Conservation (phyloP, 1,140 invertebrate species). For the Thaumetopoea pityocampa region DNA sequence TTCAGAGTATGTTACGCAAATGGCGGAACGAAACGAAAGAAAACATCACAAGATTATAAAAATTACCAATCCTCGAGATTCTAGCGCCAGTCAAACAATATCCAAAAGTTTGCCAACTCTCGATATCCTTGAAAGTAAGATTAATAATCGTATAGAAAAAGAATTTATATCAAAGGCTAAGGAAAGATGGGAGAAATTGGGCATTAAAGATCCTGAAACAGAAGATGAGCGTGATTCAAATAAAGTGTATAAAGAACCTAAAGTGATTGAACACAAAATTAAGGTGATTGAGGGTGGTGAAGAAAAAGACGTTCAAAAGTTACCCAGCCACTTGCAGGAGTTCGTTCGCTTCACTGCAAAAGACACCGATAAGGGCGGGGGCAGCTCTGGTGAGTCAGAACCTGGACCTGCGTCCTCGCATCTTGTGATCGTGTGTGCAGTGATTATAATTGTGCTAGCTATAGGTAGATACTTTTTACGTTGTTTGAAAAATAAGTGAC, state of each 20-base stretch:
- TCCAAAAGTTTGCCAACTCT: constrained; percentile 58
- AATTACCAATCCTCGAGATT: constrained; percentile 70
- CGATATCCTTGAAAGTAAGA: constrained; percentile 59
- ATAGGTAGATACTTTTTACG: constrained; percentile 59
- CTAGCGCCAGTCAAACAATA: constrained; percentile 22
- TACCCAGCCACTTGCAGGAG: constrained; percentile 86
- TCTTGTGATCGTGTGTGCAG: constrained; percentile 69
- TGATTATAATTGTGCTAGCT: constrained; percentile 61
- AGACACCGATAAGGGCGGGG: constrained; percentile 73
- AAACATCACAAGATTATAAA: constrained; percentile 87
- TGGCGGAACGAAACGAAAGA: constrained; percentile 85
- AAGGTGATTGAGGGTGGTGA: constrained; percentile 79
- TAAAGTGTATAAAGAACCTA: constrained; percentile 63
- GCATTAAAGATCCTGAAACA: constrained; percentile 77
- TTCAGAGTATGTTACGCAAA: constrained; percentile 87
- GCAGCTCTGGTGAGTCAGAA: constrained; percentile 56
- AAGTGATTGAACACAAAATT: constrained; percentile 74
- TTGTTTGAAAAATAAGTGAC: constrained; percentile 46
- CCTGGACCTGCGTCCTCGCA: constrained; percentile 53
- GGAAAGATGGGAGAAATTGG: constrained; percentile 77
- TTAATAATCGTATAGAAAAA: constrained; percentile 78
- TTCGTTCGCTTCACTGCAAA: constrained; percentile 80
- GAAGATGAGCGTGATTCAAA: constrained; percentile 64
- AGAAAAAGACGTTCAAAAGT: constrained; percentile 76
- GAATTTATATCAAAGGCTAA: constrained; percentile 85